Base-by-base conservation (phyloP, 2,888 invertebrate species). In the Cryptus viduatorius region DNA sequence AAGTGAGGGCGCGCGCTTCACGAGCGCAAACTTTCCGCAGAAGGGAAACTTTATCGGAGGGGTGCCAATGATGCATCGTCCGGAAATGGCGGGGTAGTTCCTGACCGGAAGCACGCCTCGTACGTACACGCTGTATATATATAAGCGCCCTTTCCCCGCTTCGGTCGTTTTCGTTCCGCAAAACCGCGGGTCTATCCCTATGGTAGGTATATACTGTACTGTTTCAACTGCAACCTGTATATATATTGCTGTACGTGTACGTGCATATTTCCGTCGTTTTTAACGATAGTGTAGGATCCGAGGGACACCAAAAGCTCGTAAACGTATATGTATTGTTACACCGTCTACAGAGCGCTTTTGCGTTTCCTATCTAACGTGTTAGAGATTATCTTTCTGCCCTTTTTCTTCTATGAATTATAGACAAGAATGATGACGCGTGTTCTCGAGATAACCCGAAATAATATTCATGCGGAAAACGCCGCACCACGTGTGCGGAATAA, bases 61-160 rank as follows among this genome's bases (percentile, higher is more conserved):
- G 84, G 48, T 81, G 86, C 87, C 91, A 89, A 91, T 91, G 91
- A 91, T 90, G 89, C 90, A 91, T 91, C 88, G 88, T 78, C 87
- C 90, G 91, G 91, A 91, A 91, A 90, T 86, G 89, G 86, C 87
- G 81, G 86, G 87, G 85, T 89, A 82, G 87, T 88, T 90, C 86
- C 91, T 84, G 87, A 88, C 90, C 90, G 90, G 91, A 91, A 90
- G 87, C 85, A 75, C 80, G 86, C 75, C 86, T 67, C 86, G 86
- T 87, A 87, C 87, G 85, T 88, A 85, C 37, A 48, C 42, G 31
- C 1, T 5, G 14, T 53, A 14, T 79, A 37, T 64, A 65, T 37
- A 65, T 80, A 61, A 4, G 46, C 46, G 56, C 73, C 37, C 42
- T 68, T 59, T 24, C 46, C 53, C 44, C 80, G 73, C 37, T 59